Percentiles rank a stretch among this genome's conserved stretches.
Evolutionary conservation across 2,113 vertebrate species (phyloP).

Genomic region (Chamaea fasciata): DNA sequence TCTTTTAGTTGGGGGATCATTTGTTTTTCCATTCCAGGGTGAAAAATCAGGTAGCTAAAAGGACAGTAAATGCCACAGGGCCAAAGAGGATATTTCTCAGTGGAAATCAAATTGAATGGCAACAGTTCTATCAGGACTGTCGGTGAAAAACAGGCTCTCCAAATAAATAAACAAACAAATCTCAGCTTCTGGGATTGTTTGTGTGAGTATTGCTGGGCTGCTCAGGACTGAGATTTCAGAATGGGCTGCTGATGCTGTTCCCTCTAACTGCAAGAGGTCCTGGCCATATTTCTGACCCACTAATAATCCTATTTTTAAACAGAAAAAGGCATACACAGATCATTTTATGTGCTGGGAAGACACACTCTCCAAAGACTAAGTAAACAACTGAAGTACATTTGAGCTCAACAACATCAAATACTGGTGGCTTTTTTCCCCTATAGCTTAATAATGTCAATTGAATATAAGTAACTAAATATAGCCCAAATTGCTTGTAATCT

Average conservation of each 20-base stretch:
- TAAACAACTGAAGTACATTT: background rate
- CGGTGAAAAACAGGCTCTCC: background rate
- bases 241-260: background rate
- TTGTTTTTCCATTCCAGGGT: background rate
- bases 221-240: background rate
- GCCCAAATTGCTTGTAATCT: background rate
- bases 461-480: background rate
- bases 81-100: background rate
- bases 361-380: background rate
- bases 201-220: background rate
- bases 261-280: background rate
- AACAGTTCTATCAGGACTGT: background rate
- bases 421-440: fast-evolving
- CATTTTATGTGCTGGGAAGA: background rate
- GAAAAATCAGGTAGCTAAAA: background rate
- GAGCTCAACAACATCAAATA: background rate
- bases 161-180: background rate
- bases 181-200: background rate
- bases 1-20: background rate
- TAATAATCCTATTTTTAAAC: background rate
- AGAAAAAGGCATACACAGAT: background rate
- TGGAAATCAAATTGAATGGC: background rate
- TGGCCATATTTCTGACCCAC: background rate
- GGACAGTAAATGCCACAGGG: background rate
- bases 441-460: background rate